Conservation (phyloP, 2,113 vertebrate genomes). For the Sebastes schlegelii region DNA sequence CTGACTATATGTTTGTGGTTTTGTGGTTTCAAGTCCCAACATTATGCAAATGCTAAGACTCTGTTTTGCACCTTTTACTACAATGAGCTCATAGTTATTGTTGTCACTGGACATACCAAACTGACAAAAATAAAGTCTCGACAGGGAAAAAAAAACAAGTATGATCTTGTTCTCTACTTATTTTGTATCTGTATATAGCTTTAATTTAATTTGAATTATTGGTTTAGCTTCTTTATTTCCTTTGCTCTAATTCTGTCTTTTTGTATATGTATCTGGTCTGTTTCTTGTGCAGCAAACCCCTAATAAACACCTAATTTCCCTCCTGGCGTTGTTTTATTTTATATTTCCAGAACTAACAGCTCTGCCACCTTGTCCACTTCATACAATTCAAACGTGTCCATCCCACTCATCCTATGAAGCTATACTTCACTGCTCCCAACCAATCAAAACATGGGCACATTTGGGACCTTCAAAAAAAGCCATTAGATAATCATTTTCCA, state of each 20-base stretch:
- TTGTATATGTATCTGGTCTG: background rate
- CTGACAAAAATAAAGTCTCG: background rate
- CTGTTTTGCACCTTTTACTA: background rate
- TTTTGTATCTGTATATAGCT: background rate
- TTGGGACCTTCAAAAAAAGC: background rate
- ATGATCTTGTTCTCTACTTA: background rate
- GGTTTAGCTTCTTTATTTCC: background rate
- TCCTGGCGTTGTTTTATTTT: background rate
- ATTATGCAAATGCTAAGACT: background rate
- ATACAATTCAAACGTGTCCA: background rate
- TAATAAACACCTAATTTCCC: background rate
- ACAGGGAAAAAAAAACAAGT: background rate
- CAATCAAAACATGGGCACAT: background rate
- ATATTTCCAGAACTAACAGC: slow-evolving; percentile 13
- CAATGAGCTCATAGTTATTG: background rate
- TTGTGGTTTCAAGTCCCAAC: background rate
- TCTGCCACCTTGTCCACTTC: background rate
- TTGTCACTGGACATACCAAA: background rate
- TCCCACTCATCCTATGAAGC: background rate
- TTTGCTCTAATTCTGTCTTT: background rate
- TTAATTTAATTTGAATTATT: background rate
- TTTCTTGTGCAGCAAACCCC: background rate
- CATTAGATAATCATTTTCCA: background rate
- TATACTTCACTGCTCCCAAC: background rate
- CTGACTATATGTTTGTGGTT: background rate